phyloP scores from a whole-genome alignment of 2,888 invertebrate species.

The Cryptophagus acutangulus region DNA sequence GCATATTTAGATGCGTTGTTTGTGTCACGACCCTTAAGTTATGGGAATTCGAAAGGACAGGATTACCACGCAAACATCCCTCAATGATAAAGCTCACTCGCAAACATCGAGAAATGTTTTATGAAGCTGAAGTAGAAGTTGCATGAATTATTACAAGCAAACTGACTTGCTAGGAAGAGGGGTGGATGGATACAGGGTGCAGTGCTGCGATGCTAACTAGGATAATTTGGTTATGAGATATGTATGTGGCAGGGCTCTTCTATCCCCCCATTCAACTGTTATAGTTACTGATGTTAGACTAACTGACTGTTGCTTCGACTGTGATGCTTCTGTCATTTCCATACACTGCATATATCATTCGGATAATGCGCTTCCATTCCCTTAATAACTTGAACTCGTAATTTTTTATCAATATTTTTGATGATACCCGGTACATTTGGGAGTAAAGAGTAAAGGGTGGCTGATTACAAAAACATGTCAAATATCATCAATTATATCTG shows the following conservation, averaged over 20 bases:
- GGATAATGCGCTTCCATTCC: too few species aligned
- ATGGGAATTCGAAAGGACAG: constrained; percentile 4
- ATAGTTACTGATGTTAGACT: not conserved
- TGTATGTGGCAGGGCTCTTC: constrained; percentile 3
- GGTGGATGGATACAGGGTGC: not conserved
- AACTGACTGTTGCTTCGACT: constrained; percentile 8
- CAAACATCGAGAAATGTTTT: constrained; percentile 8
- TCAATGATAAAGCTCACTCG: not conserved
- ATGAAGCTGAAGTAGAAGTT: constrained; percentile 4
- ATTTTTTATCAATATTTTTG: too few species aligned
- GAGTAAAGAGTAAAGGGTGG: constrained; percentile 21
- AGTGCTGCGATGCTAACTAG: constrained; percentile 5
- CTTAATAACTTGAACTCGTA: too few species aligned
- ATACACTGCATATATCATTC: constrained; percentile 20
- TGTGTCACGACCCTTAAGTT: constrained; percentile 1
- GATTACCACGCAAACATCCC: constrained; percentile 5
- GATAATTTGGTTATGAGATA: constrained; percentile 9
- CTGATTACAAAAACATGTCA: constrained; percentile 26
- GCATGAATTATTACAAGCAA: constrained; percentile 7
- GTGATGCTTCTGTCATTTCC: too few species aligned
- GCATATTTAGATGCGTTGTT: constrained; percentile 1
- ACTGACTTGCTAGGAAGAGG: constrained; percentile 1
- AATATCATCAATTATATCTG: constrained; percentile 21
- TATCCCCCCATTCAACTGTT: constrained; percentile 1
- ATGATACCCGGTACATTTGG: too few species aligned